Evolutionary conservation across 2,888 invertebrate genomes (phyloP).

Genomic region (Icerya purchasi): DNA sequence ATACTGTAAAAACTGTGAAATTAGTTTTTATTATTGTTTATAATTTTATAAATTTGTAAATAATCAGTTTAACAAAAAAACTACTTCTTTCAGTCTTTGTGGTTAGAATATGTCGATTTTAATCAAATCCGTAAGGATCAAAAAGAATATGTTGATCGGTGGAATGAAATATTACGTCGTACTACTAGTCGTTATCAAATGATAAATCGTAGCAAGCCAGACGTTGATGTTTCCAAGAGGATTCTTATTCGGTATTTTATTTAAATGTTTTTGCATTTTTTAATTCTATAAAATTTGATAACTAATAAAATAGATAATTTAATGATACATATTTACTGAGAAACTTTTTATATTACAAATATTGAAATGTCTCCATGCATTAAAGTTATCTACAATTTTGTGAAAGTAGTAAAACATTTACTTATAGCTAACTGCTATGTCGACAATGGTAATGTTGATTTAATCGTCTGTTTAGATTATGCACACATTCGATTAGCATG

Average conservation of each 20-base stretch:
- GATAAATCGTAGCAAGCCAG: constrained; percentile 23
- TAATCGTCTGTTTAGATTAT: no score
- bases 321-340: not conserved
- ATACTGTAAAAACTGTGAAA: no score
- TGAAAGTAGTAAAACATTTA: no score
- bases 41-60: no score
- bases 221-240: constrained; percentile 31
- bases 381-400: no score
- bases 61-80: no score
- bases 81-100: constrained; percentile 33
- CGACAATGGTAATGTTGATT: no score
- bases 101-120: constrained; percentile 44
- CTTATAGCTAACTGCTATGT: no score
- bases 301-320: not conserved
- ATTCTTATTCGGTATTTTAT: constrained; percentile 26
- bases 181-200: constrained; percentile 21
- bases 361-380: no score
- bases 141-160: constrained; percentile 30
- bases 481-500: no score
- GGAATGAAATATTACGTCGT: constrained; percentile 33
- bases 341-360: no score
- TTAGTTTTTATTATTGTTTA: no score
- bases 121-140: constrained; percentile 33
- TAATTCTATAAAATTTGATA: not conserved
- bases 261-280: not conserved